Conservation (phyloP, 2,888 invertebrate species). For the Agrilus biguttatus region DNA sequence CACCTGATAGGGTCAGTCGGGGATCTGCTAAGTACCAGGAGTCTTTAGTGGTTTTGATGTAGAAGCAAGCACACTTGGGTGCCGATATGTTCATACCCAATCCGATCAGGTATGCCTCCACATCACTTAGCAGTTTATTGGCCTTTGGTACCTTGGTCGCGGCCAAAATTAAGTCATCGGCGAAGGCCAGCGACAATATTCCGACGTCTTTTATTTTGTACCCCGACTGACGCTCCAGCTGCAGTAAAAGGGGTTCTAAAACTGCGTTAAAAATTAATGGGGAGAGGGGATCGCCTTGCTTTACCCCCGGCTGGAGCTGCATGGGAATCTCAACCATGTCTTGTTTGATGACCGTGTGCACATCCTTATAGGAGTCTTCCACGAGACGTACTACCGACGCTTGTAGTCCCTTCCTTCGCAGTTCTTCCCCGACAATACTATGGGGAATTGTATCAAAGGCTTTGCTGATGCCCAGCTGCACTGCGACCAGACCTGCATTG, state of each 20-base stretch:
- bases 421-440: constrained; percentile 13
- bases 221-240: constrained; percentile 13
- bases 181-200: constrained; percentile 17
- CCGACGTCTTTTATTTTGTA: constrained; percentile 3
- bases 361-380: constrained; percentile 19
- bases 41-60: no score
- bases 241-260: constrained; percentile 14
- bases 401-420: constrained; percentile 20
- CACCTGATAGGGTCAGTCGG: no score
- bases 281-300: constrained; percentile 27
- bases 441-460: constrained; percentile 27
- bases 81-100: no score
- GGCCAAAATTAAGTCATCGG: constrained; percentile 22
- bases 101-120: no score
- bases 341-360: constrained; percentile 16
- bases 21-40: no score
- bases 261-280: constrained; percentile 25
- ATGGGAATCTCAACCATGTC: constrained; percentile 9
- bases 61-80: no score
- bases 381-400: constrained; percentile 18
- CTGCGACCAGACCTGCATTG: no score
- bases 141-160: constrained; percentile 11
- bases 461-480: constrained; percentile 29
- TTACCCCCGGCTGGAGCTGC: constrained; percentile 23
- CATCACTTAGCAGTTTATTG: no score